Evolutionary conservation across 23 tunicate genomes (phyloP), one percentile per base, ranked within the genome.

Genomic region (Pegea sp.): DNA sequence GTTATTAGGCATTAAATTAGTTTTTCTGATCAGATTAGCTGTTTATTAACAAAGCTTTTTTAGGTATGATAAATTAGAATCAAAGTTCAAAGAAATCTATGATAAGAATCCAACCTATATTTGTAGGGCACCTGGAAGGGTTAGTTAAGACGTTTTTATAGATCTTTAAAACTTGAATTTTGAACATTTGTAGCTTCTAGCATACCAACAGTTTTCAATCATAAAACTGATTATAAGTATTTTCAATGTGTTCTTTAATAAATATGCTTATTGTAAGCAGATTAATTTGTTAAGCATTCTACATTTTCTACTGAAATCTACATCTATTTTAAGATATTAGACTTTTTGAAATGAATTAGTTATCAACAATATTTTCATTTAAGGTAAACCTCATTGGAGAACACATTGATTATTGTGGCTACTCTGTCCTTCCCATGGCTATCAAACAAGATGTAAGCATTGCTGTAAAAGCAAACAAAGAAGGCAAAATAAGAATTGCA

Each of bases 351-450:
- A n/a, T n/a, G n/a, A n/a, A n/a, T n/a, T n/a, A n/a, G n/a, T n/a
- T n/a, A n/a, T n/a, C n/a, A n/a, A n/a, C n/a, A n/a, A 7, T 28
- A 54, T 33, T 42, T 3, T 30, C 28, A 33, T 56, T 70, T 2
- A 25, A 81, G 96, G 96, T 86, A 0, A 86, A 86, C 68, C 33
- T 86, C 31, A 86, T 86, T 64, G 96, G 96, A 5, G 96, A 86
- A 54, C 96, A 86, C 48, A 86, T 86, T 34, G 96, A 86, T 53
- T 86, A 86, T 44, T 86, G 96, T 58, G 96, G 96, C 2, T 86
- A 86, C 58, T 86, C 96, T 28, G 96, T 86, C 0, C 31, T 86
- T 19, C 96, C 96, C 26, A 86, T 86, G 86, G 96, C 96, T 22
- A 64, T 86, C 33, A 63, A 61, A 21, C 96, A 86, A 60, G 86